Evolutionary conservation across 2,888 invertebrate species (phyloP), one percentile per base, ranked within the genome.

Genomic region (Ctenicera cuprea): DNA sequence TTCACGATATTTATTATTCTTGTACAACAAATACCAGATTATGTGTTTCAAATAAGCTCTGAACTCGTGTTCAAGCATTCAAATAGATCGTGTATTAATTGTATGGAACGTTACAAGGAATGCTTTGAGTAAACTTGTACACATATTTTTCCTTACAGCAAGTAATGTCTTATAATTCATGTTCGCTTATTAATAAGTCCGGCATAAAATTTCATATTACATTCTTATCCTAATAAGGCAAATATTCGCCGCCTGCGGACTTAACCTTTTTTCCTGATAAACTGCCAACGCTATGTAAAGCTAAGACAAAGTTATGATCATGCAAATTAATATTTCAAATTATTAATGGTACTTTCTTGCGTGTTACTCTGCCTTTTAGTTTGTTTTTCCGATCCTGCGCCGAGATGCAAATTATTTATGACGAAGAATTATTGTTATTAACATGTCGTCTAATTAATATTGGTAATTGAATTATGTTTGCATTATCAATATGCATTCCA

Each of bases 151-250:
- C n/a, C 33, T 30, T 33, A 8, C 38, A n/a, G 26, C 62, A 30
- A 30, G 62, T 45, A 43, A 45, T 45, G 48, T 61, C 20, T 16
- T 38, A 38, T 61, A 62, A 61, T 26, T 61, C 59, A 62, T 50
- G 61, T 37, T 45, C 59, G 33, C 61, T 62, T 62, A 62, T 61
- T 61, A 68, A 68, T 68, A 61, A 61, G 20, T 62, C 62, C 30
- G 45, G 18, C 62, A 16, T 62, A 62, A 30, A 62, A 62, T 62
- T 62, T 62, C 45, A 62, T 62, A 43, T 22, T 61, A 38, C 69
- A 62, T 69, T 69, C 69, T 69, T 69, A 20, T 7, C 50, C 38
- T 33, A 69, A 69, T 61, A 69, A 69, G 68, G 68, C 18, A 69
- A 48, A 48, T 69, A 61, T 61, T 45, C 22, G 52, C 48, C 62